A percentile compares a stretch with the other conserved stretches of the same genome.
phyloP scores from a whole-genome alignment of 2,797 vertebrate genomes.

The Darevskia mixta region DNA sequence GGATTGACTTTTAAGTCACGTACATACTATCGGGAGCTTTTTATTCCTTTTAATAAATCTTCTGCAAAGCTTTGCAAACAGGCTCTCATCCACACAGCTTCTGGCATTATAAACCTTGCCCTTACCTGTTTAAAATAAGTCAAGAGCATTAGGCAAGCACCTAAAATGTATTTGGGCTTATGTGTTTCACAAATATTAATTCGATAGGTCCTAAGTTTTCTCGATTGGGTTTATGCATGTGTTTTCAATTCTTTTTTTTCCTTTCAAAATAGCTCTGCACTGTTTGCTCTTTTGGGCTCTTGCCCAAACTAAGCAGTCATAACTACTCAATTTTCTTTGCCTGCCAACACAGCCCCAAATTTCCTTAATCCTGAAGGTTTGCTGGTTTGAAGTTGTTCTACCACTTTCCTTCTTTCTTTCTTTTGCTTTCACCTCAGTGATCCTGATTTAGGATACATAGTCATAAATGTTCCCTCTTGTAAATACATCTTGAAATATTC shows the following conservation, averaged over 20 bases:
- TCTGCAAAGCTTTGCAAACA: not conserved
- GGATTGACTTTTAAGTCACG: not conserved
- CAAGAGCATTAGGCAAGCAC: not conserved
- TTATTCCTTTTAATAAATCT: conserved; percentile 19
- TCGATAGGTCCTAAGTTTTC: not conserved
- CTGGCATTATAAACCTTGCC: not conserved
- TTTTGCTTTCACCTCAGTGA: conserved; percentile 27
- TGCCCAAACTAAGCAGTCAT: not conserved
- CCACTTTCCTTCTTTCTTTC: not conserved
- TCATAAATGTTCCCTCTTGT: conserved; percentile 41
- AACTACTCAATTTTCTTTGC: conserved; percentile 28
- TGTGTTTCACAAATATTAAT: conserved; percentile 4
- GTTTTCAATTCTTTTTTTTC: not conserved
- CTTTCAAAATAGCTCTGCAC: not conserved
- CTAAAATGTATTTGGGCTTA: conserved; percentile 13
- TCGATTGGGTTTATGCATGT: not conserved
- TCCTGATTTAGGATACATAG: conserved; percentile 17
- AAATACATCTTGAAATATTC: conserved; percentile 53
- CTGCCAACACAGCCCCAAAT: not conserved
- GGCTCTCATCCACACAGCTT: not conserved
- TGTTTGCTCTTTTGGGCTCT: not conserved
- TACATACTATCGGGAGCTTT: not conserved
- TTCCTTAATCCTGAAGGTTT: not conserved
- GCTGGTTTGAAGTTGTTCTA: conserved; percentile 24
- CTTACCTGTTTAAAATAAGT: conserved; percentile 5